A percentile compares a stretch with the other conserved stretches of the same genome.
Evolutionary conservation across 2,113 vertebrate species (phyloP).

Genomic region (Hyaena hyaena): DNA sequence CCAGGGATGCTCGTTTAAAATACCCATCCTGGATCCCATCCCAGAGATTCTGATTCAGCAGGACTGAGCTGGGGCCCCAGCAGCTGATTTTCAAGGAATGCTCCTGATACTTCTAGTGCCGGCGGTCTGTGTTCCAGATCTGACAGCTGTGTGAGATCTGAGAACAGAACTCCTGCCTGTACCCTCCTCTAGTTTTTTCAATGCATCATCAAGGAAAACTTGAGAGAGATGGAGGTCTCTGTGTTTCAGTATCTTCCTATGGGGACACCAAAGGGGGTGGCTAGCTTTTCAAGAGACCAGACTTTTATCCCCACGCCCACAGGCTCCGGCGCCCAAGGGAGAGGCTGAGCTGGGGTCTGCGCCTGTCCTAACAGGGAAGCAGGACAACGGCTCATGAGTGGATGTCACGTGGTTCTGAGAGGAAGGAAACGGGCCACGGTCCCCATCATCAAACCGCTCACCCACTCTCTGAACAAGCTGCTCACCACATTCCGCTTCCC

Average conservation of each 20-base stretch:
- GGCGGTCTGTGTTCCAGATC: not conserved
- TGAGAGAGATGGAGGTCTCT: not conserved
- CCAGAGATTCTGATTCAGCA: not conserved
- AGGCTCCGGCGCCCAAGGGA: rapidly evolving
- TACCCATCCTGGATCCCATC: not conserved
- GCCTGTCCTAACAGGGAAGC: rapidly evolving
- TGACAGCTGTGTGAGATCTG: not conserved
- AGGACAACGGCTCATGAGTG: not conserved
- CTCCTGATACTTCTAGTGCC: not conserved
- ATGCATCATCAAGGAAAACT: not conserved
- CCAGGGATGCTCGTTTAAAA: not conserved
- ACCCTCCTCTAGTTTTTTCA: not conserved
- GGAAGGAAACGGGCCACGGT: not conserved
- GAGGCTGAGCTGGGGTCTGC: not conserved
- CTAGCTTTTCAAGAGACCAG: not conserved
- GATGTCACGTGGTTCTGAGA: not conserved
- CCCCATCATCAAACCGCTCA: not conserved
- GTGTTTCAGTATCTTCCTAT: not conserved
- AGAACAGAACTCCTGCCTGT: not conserved
- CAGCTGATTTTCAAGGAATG: not conserved
- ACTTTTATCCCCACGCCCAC: too few relatives aligned
- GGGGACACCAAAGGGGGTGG: not conserved
- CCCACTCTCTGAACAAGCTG: not conserved
- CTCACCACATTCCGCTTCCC: not conserved
- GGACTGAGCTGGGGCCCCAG: not conserved